Conservation (phyloP, 64 coral and sea anemone species). For the Stylophora pistillata region DNA sequence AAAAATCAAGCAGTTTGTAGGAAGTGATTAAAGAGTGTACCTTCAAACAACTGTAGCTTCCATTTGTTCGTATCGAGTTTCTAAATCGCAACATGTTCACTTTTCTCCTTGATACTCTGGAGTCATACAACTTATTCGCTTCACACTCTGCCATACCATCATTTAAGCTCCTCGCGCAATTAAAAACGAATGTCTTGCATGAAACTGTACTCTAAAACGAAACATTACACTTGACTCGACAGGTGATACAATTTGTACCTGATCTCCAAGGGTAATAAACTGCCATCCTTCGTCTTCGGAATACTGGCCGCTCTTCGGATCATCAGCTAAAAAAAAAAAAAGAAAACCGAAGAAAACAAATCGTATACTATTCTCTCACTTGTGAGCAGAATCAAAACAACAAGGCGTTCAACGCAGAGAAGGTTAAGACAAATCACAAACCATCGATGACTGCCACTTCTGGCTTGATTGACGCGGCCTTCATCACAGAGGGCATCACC, state of each 20-base stretch:
- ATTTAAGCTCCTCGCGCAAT: too few species aligned
- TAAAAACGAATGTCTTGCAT: not conserved
- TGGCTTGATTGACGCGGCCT: conserved; percentile 95
- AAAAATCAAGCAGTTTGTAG: not conserved
- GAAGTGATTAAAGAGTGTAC: not conserved
- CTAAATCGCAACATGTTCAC: too few species aligned
- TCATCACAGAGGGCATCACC: conserved; percentile 97
- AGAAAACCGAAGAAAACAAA: not conserved
- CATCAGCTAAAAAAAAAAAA: conserved; percentile 75
- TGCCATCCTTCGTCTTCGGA: conserved; percentile 97
- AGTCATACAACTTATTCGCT: too few species aligned
- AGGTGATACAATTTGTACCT: conserved; percentile 39
- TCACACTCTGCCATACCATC: too few species aligned
- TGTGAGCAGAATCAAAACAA: not conserved
- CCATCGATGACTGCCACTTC: conserved; percentile 97
- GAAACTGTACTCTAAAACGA: not conserved
- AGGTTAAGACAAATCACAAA: not conserved
- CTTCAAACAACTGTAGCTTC: not conserved
- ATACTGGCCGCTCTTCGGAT: conserved; percentile 92
- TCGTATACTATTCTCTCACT: not conserved
- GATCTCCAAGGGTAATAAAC: conserved; percentile 96
- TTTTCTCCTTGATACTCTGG: too few species aligned
- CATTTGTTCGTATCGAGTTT: too few species aligned
- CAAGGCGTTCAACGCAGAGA: not conserved
- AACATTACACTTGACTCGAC: not conserved